Evolutionary conservation across 2,797 vertebrate genomes (phyloP).

Genomic region (Arvicola amphibius): DNA sequence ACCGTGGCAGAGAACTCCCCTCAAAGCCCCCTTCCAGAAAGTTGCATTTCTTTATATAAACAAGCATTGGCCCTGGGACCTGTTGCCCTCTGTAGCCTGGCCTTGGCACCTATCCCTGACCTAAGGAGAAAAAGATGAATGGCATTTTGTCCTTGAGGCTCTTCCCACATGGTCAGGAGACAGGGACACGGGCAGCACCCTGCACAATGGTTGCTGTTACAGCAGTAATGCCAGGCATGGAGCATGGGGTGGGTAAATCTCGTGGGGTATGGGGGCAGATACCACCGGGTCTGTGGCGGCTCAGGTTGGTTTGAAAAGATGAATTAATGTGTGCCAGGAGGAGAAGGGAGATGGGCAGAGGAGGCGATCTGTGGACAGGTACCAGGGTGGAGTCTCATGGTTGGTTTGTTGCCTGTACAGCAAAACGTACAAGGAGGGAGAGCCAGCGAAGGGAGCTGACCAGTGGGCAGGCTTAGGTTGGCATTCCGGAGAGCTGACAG

Average conservation of each 20-base stretch:
- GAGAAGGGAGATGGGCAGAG: background rate
- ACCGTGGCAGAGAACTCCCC: background rate
- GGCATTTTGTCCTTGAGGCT: background rate
- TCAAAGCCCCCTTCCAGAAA: background rate
- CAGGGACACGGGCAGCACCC: background rate
- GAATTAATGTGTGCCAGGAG: conserved; percentile 1
- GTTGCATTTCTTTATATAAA: background rate
- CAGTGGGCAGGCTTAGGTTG: background rate
- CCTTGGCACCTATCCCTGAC: background rate
- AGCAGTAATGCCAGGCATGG: background rate
- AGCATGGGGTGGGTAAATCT: background rate
- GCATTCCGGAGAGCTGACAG: background rate
- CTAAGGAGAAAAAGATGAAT: background rate
- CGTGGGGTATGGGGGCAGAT: background rate
- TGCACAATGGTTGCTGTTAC: background rate
- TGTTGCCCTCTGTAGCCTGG: background rate
- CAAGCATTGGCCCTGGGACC: background rate
- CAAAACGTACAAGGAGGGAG: background rate
- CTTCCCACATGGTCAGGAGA: background rate
- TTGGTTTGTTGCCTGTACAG: background rate
- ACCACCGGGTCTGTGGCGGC: background rate
- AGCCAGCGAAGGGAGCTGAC: background rate
- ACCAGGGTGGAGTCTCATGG: background rate
- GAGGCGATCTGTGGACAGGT: background rate
- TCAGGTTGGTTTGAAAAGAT: conserved; percentile 27